phyloP scores from a whole-genome alignment of 35 echinoderm and acorn worm genomes.

The Amphiura filiformis region DNA sequence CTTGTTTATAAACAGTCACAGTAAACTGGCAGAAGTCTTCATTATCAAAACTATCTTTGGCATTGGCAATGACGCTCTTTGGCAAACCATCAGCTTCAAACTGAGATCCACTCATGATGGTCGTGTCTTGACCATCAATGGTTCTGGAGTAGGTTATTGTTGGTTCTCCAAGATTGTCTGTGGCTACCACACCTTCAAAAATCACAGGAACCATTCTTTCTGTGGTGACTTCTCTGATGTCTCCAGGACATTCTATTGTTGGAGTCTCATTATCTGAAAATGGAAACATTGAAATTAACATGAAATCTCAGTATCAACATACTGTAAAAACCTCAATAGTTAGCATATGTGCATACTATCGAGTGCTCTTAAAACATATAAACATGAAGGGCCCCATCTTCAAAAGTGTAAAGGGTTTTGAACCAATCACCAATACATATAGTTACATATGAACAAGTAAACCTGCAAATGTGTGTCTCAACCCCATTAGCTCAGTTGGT shows the following conservation, averaged over 20 bases:
- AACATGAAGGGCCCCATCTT: too few relatives aligned
- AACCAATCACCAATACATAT: too few relatives aligned
- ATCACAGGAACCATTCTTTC: neutral
- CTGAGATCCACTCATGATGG: neutral
- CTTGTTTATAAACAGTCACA: constrained; percentile 8
- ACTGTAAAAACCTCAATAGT: too few relatives aligned
- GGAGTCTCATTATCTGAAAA: constrained; percentile 14
- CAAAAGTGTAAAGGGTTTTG: too few relatives aligned
- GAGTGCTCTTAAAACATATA: too few relatives aligned
- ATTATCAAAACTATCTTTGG: neutral
- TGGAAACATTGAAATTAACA: neutral
- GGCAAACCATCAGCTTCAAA: neutral
- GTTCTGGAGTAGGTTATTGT: neutral
- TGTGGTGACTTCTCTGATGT: constrained; percentile 1
- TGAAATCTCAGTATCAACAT: too few relatives aligned
- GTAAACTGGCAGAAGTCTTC: neutral
- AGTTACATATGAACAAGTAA: too few relatives aligned
- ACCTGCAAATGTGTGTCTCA: too few relatives aligned
- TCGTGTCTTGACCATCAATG: neutral
- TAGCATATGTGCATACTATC: too few relatives aligned
- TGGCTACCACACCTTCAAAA: neutral
- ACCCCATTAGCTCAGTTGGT: too few relatives aligned
- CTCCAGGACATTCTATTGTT: neutral
- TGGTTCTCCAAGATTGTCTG: neutral
- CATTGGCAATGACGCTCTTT: neutral